Evolutionary conservation across 2,888 invertebrate genomes (phyloP).

Genomic region (Conchocele bisecta): DNA sequence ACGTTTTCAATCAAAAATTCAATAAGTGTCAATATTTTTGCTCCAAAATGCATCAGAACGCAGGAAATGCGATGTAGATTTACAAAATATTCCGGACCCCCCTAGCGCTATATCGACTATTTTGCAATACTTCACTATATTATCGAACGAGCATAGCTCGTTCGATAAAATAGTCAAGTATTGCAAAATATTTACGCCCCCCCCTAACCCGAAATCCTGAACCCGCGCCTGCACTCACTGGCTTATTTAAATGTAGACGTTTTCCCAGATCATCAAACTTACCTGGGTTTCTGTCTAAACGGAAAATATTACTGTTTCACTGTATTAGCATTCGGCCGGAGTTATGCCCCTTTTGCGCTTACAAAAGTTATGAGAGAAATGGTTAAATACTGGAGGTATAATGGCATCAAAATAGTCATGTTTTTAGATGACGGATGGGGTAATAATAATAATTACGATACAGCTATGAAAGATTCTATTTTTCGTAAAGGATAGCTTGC

Average conservation of each 20-base stretch:
- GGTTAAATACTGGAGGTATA: conserved; percentile 39
- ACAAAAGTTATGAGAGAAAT: conserved; percentile 36
- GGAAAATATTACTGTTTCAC: conserved; percentile 25
- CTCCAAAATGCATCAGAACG: too few species aligned
- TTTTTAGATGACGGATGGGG: conserved; percentile 36
- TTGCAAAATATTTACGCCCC: too few species aligned
- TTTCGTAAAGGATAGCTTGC: conserved; percentile 10
- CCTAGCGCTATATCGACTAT: too few species aligned
- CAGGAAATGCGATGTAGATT: too few species aligned
- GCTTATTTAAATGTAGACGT: conserved; percentile 34
- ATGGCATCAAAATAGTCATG: conserved; percentile 28
- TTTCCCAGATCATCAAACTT: conserved; percentile 4
- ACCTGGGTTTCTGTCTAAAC: conserved; percentile 35
- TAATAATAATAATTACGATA: neutral
- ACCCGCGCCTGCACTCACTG: too few species aligned
- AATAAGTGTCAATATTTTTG: too few species aligned
- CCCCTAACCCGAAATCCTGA: too few species aligned
- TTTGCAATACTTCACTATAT: too few species aligned
- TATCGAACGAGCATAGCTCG: too few species aligned
- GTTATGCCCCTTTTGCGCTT: conserved; percentile 18
- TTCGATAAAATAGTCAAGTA: too few species aligned
- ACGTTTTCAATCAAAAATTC: too few species aligned
- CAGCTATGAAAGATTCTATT: neutral
- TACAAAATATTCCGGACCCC: too few species aligned
- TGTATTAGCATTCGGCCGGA: conserved; percentile 34